These are phyloP conservation scores for Alosa sapidissima DNA, from an alignment of 2,797 vertebrate genomes.

Conservation along the genomic window DNA sequence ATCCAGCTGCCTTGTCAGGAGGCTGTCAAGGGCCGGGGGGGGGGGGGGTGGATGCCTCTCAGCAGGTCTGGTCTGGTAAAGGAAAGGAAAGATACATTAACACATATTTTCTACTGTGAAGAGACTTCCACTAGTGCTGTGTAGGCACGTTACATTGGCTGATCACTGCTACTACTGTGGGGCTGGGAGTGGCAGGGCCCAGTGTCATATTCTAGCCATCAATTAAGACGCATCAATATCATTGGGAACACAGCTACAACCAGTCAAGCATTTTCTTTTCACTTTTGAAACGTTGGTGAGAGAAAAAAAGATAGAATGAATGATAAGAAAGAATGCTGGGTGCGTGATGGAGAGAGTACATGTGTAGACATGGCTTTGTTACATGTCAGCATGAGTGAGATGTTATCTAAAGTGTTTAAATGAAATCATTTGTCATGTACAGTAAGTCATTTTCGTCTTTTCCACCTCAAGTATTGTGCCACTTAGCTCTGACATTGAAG, in stretches of 20 bases:
- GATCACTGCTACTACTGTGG: neutral
- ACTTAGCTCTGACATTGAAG: neutral
- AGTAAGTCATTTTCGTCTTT: neutral
- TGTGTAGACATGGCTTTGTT: neutral
- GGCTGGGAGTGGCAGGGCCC: neutral
- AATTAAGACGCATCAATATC: conserved; percentile 21
- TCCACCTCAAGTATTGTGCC: neutral
- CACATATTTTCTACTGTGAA: conserved; percentile 10
- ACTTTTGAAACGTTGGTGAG: neutral
- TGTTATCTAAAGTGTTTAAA: neutral
- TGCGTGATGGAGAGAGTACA: neutral
- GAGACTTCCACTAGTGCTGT: conserved; percentile 43
- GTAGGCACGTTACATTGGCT: conserved; percentile 44
- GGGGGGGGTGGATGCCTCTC: neutral
- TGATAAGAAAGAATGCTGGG: conserved; percentile 7
- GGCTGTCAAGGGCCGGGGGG: conserved; percentile 16
- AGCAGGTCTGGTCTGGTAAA: conserved; percentile 35
- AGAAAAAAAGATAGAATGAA: too few species aligned
- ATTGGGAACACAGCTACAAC: conserved; percentile 19
- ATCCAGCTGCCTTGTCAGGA: conserved; percentile 31
- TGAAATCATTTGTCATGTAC: neutral
- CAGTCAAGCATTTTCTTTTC: conserved; percentile 11
- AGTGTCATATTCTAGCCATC: conserved; percentile 26
- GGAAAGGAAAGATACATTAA: conserved; percentile 15
- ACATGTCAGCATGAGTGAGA: neutral